Base-by-base conservation (phyloP, 2,113 vertebrate genomes). In the Chascanopsetta lugubris region DNA sequence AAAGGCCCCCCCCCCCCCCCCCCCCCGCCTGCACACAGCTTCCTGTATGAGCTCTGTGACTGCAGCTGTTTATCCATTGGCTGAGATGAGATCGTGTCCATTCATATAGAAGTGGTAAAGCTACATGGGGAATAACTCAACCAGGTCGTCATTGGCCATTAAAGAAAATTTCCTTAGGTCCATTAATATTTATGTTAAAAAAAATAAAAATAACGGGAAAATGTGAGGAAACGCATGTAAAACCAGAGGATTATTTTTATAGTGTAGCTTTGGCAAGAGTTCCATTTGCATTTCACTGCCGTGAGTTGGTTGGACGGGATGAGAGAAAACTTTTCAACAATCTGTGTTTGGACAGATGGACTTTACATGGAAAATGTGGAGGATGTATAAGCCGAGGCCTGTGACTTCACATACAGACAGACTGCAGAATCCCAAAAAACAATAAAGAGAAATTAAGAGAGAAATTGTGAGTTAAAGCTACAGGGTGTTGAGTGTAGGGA, bases 21-120 rank as follows among this genome's bases (percentile, higher is more conserved):
- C n/a, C n/a, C n/a, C n/a, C n/a, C n/a, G n/a, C n/a, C n/a, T 51
- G 45, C 20, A 12, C 60, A 61, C 55, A 0, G 32, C 63, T 70
- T 45, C 42, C 32, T 49, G 25, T 55, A n/a, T n/a, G n/a, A n/a
- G n/a, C n/a, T 22, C 22, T 69, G 73, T 72, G 34, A 13, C 11
- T 12, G 5, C 32, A 36, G 5, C 2, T 4, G 12, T 4, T 38
- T 17, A 38, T 38, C 15, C 26, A 51, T 45, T 49, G 43, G 25
- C 64, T 53, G 11, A 59, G 36, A 51, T 34, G 29, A 30, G 61
- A 61, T 63, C 6, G 36, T 46, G 32, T 56, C n/a, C 15, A 11
- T 15, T 15, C 13, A 38, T 38, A 1, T 0, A 36, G 15, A 5
- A 38, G 34, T 17, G 34, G 12, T 38, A 5, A 15, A 4, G 3